phyloP scores from a whole-genome alignment of 2,113 vertebrate species.

The Rattus norvegicus region GRCr8 NC_086019.1:236244001-236244500 shows the following conservation, averaged over 20 bases:
- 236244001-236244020: neutral
- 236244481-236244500: neutral
- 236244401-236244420: neutral
- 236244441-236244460: neutral
- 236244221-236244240: neutral
- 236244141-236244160: neutral
- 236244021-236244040: conserved; percentile 18
- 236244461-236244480: neutral
- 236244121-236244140: neutral
- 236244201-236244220: neutral
- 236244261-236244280: conserved; percentile 13
- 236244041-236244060: neutral
- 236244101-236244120: conserved; percentile 41
- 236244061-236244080: neutral
- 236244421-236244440: neutral
- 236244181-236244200: neutral
- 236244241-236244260: neutral
- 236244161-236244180: neutral
- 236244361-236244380: neutral
- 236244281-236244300: neutral
- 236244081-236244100: neutral
- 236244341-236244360: neutral
- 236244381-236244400: neutral
- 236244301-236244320: neutral
- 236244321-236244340: neutral